Percentiles rank a stretch among this genome's conserved stretches.
Evolutionary conservation across 2,888 invertebrate genomes (phyloP).

Genomic region (Cataglyphis cursor): DNA sequence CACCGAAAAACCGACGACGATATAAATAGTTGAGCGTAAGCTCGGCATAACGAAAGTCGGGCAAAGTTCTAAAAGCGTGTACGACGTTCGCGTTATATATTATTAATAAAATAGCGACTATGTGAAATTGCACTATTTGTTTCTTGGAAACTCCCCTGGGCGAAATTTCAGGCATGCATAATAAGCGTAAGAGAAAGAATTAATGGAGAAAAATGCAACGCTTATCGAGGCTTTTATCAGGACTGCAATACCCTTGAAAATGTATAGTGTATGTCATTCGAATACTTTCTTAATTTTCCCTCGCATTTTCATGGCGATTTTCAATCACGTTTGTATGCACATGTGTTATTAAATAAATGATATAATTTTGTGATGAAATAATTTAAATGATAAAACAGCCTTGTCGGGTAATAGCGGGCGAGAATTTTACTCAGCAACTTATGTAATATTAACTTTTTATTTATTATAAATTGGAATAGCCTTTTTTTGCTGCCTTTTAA

Average conservation of each 20-base stretch:
- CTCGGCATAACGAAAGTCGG: neutral
- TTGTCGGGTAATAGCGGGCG: neutral
- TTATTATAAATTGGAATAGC: neutral
- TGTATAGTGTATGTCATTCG: neutral
- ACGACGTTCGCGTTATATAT: neutral
- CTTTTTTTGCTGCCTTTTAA: neutral
- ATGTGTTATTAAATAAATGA: neutral
- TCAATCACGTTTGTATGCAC: neutral
- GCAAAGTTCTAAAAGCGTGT: neutral
- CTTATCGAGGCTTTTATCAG: neutral
- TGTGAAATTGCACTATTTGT: neutral
- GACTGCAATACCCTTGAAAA: neutral
- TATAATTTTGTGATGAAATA: neutral
- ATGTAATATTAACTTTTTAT: neutral
- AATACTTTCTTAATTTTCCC: neutral
- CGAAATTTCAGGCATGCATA: neutral
- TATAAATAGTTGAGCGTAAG: neutral
- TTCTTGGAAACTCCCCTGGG: neutral
- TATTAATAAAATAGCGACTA: slow-evolving; percentile 9
- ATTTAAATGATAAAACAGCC: neutral
- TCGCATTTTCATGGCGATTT: neutral
- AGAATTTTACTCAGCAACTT: neutral
- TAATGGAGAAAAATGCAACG: neutral
- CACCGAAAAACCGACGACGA: neutral
- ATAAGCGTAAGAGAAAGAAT: neutral